Base-by-base conservation (phyloP, 2,797 vertebrate species). In the Vespertilio murinus region DNA sequence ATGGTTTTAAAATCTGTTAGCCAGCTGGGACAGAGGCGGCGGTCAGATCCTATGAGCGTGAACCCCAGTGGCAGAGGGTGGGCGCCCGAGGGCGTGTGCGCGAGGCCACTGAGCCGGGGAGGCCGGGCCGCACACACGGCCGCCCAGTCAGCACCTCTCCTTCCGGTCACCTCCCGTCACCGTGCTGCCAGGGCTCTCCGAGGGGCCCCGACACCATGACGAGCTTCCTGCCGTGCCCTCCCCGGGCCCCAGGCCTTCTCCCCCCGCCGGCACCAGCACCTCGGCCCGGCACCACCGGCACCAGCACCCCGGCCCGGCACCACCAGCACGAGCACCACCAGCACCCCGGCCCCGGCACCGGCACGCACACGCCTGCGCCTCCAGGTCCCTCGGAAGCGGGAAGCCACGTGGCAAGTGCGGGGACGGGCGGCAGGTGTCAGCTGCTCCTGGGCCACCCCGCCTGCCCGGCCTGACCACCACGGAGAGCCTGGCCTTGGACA, bases 221-320 rank as follows among this genome's bases (percentile, higher is more conserved):
- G 9, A 0, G 4, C 70, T 95, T 97, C 97, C 97, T 80, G 59
- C 83, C 90, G 61, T 93, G 96, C 95, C 96, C 88, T 88, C 33
- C 74, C n/a, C 69, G 13, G 8, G 5, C 25, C 79, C 33, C 83
- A 42, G 73, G 74, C 67, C 74, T n/a, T 13, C 65, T 85, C 71
- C 90, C 30, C 70, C 25, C 59, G 75, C 94, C 96, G 90, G 17
- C 64, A 64, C 56, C 86, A 97, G 92, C 75, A 86, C 81, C n/a
- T 33, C 0, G 69, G 59, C 22, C 6, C 5, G 49, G 47, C 47
- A 49, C 47, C 16, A 16, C 16, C 47, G 14, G 65, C n/a, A 17
- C 49, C 49, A 5, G 49, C 47, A 14, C 47, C 47, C 2, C 47
- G 13, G 13, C 45, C 45, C 13, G 45, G 45, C 45, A 47, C 17